phyloP scores from a whole-genome alignment of 2,797 vertebrate genomes.

The Oryzias dopingdopingensis region DNA sequence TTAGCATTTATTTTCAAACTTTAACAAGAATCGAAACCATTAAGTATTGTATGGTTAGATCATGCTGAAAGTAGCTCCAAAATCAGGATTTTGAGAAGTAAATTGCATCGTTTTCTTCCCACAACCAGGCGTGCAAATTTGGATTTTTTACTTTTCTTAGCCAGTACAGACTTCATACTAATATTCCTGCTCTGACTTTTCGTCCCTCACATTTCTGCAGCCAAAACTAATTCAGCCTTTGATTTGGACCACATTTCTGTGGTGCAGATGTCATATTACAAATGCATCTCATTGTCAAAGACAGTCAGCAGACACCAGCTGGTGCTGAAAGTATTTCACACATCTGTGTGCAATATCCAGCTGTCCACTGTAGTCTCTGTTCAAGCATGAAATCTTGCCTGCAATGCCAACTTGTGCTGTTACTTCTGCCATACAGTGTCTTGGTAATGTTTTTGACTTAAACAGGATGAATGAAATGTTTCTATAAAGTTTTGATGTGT shows the following conservation, averaged over 20 bases:
- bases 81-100: no score
- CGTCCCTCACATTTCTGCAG: slow-evolving; percentile 5
- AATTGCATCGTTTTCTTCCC: no score
- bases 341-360: slow-evolving; percentile 68
- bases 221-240: background rate
- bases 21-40: no score
- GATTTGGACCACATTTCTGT: slow-evolving; percentile 13
- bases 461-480: background rate
- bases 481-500: no score
- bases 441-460: slow-evolving; percentile 27
- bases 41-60: no score
- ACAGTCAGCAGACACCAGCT: slow-evolving; percentile 57
- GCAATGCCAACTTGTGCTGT: slow-evolving; percentile 35
- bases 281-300: slow-evolving; percentile 32
- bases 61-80: no score
- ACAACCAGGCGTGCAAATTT: no score
- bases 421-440: slow-evolving; percentile 38
- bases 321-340: slow-evolving; percentile 64
- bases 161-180: no score
- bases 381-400: slow-evolving; percentile 58
- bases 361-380: slow-evolving; percentile 65
- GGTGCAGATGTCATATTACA: slow-evolving; percentile 40
- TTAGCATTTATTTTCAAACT: no score
- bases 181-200: background rate
- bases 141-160: no score